These are phyloP conservation scores for Glaucopsyche alexis DNA, from an alignment of 2,888 invertebrate genomes.

Conservation along the genomic window DNA sequence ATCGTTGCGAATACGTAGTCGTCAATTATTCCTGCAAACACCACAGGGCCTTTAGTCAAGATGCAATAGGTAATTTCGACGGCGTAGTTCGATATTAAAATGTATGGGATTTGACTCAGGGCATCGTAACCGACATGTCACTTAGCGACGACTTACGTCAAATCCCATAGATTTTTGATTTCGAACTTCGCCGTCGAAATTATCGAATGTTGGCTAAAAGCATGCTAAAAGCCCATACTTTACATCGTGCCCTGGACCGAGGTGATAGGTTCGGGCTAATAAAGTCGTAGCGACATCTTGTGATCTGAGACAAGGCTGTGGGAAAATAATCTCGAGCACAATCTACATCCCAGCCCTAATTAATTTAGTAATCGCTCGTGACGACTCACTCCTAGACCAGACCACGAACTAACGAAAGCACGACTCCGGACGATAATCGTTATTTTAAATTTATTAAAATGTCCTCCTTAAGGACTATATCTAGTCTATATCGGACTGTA, in stretches of 20 bases:
- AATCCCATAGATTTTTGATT: too few relatives aligned
- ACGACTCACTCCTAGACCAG: constrained; percentile 75
- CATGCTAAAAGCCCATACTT: neutral
- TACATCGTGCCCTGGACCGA: neutral
- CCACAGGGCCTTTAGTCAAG: too few relatives aligned
- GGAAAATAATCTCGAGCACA: constrained; percentile 76
- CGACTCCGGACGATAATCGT: constrained; percentile 79
- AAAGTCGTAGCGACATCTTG: constrained; percentile 66
- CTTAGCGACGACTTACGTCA: too few relatives aligned
- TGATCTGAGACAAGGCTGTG: constrained; percentile 64
- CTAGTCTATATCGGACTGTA: constrained; percentile 77
- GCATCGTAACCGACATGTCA: too few relatives aligned
- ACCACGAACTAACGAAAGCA: constrained; percentile 79
- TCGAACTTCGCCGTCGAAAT: too few relatives aligned
- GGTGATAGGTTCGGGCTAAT: neutral
- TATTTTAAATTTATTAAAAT: constrained; percentile 81
- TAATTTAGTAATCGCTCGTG: constrained; percentile 80
- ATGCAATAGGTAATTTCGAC: too few relatives aligned
- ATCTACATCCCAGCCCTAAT: constrained; percentile 78
- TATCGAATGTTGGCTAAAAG: too few relatives aligned
- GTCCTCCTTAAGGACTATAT: constrained; percentile 78
- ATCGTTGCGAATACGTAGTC: too few relatives aligned
- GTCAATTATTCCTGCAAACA: too few relatives aligned
- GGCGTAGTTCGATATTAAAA: too few relatives aligned
- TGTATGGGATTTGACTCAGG: too few relatives aligned